phyloP scores from a whole-genome alignment of 2,888 invertebrate species.

The Electrophaes corylata region DNA sequence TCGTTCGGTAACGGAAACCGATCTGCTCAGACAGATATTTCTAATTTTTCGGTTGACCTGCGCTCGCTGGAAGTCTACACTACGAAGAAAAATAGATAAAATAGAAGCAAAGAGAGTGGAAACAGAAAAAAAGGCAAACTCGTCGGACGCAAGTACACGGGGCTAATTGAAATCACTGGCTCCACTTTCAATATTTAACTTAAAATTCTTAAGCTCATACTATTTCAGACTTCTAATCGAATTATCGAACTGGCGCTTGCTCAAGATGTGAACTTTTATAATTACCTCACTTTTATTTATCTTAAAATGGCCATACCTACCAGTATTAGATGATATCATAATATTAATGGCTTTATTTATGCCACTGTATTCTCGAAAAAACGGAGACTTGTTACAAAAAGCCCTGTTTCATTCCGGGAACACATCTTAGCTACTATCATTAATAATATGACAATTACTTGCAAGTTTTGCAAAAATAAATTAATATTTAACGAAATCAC shows the following conservation, averaged over 20 bases:
- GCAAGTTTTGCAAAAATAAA: constrained; percentile 34
- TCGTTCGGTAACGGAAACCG: constrained; percentile 52
- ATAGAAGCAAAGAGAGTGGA: constrained; percentile 64
- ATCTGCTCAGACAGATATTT: constrained; percentile 69
- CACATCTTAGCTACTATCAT: constrained; percentile 47
- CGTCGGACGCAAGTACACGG: constrained; percentile 48
- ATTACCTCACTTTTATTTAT: constrained; percentile 36
- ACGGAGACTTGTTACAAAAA: constrained; percentile 40
- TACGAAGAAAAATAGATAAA: constrained; percentile 68
- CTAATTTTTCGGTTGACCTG: constrained; percentile 77
- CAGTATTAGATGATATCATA: constrained; percentile 41
- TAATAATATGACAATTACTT: constrained; percentile 50
- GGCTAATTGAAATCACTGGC: constrained; percentile 62
- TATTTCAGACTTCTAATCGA: constrained; percentile 45
- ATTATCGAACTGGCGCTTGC: constrained; percentile 39
- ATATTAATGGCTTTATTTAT: constrained; percentile 45
- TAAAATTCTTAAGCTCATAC: constrained; percentile 40
- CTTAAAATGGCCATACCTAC: constrained; percentile 17
- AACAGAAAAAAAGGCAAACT: constrained; percentile 55
- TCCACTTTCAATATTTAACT: constrained; percentile 56
- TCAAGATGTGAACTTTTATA: constrained; percentile 35
- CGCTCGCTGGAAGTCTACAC: constrained; percentile 55
- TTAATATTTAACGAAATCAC: constrained; percentile 1
- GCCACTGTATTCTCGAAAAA: constrained; percentile 39
- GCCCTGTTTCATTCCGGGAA: constrained; percentile 34